Evolutionary conservation across 2,888 invertebrate genomes (phyloP).

Genomic region (Torymus texanus): DNA sequence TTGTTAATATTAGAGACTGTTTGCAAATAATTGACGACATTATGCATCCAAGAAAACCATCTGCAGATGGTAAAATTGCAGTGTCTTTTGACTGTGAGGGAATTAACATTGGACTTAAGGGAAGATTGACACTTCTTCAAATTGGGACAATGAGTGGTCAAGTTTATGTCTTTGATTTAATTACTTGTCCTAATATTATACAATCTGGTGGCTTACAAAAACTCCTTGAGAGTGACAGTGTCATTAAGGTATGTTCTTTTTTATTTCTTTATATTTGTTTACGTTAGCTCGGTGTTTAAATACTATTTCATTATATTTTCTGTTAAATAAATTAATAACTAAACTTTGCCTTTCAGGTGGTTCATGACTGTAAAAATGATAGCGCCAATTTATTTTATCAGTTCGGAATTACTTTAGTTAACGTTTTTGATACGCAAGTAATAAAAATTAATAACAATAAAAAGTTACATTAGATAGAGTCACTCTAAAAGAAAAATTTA

Average conservation of each 20-base stretch:
- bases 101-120: conserved; percentile 92
- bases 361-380: conserved; percentile 95
- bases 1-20: conserved; percentile 87
- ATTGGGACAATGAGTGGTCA: conserved; percentile 89
- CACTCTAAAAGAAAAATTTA: conserved; percentile 5
- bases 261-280: background rate
- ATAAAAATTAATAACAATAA: conserved; percentile 41
- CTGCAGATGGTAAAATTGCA: conserved; percentile 74
- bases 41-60: conserved; percentile 76
- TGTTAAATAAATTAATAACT: background rate
- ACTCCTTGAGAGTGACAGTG: conserved; percentile 86
- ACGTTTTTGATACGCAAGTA: conserved; percentile 94
- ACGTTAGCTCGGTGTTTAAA: too few species aligned
- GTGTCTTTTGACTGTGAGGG: conserved; percentile 95
- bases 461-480: conserved; percentile 1
- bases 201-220: conserved; percentile 86
- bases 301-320: background rate
- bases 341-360: conserved; percentile 77
- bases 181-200: conserved; percentile 88
- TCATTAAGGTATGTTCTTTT: conserved; percentile 82
- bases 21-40: conserved; percentile 85
- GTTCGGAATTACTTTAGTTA: conserved; percentile 87
- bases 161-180: conserved; percentile 91
- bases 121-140: conserved; percentile 90
- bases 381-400: conserved; percentile 91